Evolutionary conservation across 2,113 vertebrate species (phyloP), one percentile per base, ranked within the genome.

Genomic region (Chamaetylas fuelleborni): DNA sequence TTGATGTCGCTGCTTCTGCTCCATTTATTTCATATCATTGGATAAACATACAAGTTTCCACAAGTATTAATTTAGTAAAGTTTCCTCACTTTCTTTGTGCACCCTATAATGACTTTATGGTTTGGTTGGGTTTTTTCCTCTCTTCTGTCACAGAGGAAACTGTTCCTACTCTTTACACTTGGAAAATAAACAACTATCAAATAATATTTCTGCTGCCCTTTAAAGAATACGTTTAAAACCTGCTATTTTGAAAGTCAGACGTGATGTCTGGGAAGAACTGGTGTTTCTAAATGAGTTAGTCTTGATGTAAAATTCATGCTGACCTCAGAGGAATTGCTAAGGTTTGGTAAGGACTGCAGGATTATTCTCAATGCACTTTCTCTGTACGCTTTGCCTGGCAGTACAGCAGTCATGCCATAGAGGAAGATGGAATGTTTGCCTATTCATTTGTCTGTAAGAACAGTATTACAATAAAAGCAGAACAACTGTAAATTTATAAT

Each of bases 1-100:
- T 92, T 96, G 92, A 95, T 96, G 56, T 83, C 2, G 5, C 42
- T 92, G 57, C 62, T 96, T 95, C 88, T 96, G 54, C 82, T 96
- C 57, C 24, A 92, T 96, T 97, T 95, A 81, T 97, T 97, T 96
- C 33, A 36, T 89, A 65, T 38, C n/a, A 70, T 42, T 92, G 79
- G 60, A 86, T 53, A 86, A 88, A 70, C 50, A 54, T 47, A 53
- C 10, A 70, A 33, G 42, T 61, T 96, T 91, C 25, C 48, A 47
- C 2, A 7, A 79, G 25, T 43, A 66, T 48, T 88, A 82, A 80
- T 94, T 96, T 48, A 91, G 66, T 80, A 84, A 73, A 86, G 13
- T 86, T 88, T 76, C 25, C 28, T 94, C 19, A 74, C 26, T 72
- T 92, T 22, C 62, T 91, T 88, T 80, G 26, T 56, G 15, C 17